These are phyloP conservation scores for Platichthys stellatus DNA, from an alignment of 2,113 vertebrate genomes.

Conservation along the genomic window DNA sequence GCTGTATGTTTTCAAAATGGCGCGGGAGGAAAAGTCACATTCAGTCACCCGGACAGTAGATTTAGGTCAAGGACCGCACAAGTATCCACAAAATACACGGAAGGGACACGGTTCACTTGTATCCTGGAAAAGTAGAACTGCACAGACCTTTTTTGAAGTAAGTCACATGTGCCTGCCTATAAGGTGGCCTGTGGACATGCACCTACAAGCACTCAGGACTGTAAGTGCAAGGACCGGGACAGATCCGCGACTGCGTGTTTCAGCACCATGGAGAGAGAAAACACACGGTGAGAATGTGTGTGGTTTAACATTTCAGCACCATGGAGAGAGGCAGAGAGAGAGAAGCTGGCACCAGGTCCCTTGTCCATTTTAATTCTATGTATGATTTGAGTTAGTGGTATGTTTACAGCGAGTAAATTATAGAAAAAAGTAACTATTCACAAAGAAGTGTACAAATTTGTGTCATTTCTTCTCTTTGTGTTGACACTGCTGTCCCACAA, in stretches of 20 bases:
- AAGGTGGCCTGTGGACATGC: constrained; percentile 5
- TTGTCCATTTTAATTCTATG: constrained; percentile 25
- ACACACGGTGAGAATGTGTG: background rate
- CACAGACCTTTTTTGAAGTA: background rate
- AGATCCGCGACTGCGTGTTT: constrained; percentile 30
- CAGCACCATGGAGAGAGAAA: background rate
- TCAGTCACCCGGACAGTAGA: background rate
- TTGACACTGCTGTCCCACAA: background rate
- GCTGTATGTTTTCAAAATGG: too few relatives aligned
- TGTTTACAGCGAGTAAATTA: constrained; percentile 6
- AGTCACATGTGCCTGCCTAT: background rate
- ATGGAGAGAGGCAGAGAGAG: constrained; percentile 37
- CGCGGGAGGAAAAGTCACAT: too few relatives aligned
- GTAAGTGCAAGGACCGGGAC: background rate
- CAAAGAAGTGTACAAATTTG: background rate
- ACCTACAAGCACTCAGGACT: constrained; percentile 13
- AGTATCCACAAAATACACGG: background rate
- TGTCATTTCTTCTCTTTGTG: background rate
- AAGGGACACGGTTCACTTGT: background rate
- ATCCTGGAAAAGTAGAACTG: background rate
- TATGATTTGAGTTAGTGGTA: constrained; percentile 12
- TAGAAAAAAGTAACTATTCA: background rate
- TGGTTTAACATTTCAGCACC: constrained; percentile 51
- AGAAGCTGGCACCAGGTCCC: constrained; percentile 7
- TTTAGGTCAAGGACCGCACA: background rate